Evolutionary conservation across 2,797 vertebrate species (phyloP).

Genomic region (Malacoraja senta): DNA sequence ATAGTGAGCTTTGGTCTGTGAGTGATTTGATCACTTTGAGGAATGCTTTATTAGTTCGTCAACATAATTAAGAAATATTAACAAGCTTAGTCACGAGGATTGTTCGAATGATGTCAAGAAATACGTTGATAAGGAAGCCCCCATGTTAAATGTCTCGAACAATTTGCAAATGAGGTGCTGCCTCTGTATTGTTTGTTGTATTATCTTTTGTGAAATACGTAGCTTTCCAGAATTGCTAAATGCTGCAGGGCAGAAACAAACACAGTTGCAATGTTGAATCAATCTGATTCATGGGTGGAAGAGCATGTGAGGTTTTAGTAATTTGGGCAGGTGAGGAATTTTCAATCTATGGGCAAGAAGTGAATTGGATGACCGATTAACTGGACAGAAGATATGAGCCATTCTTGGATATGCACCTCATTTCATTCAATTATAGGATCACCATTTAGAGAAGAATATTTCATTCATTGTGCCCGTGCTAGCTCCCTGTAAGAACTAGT

Average conservation of each 20-base stretch:
- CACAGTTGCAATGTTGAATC: not conserved
- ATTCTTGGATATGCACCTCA: not conserved
- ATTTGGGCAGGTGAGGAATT: too few species aligned
- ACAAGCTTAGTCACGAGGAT: not conserved
- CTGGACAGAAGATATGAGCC: not conserved
- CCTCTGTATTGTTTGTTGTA: not conserved
- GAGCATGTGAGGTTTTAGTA: not conserved
- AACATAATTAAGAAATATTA: slow-evolving; percentile 1
- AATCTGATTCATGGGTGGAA: not conserved
- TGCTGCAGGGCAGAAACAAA: not conserved
- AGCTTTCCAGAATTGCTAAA: not conserved
- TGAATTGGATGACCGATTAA: too few species aligned
- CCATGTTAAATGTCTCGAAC: not conserved
- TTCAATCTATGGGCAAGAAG: not conserved
- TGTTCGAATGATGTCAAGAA: not conserved
- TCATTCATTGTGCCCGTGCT: not conserved
- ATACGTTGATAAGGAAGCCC: not conserved
- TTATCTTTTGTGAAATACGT: not conserved
- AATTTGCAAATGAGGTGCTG: not conserved
- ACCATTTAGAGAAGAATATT: not conserved
- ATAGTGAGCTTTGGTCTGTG: not conserved
- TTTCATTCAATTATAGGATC: not conserved
- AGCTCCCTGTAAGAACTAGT: not conserved
- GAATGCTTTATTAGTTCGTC: not conserved
- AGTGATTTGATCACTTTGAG: not conserved